Evolutionary conservation across 2,113 vertebrate genomes (phyloP).

Genomic region (Ctenodactylus gundi): DNA sequence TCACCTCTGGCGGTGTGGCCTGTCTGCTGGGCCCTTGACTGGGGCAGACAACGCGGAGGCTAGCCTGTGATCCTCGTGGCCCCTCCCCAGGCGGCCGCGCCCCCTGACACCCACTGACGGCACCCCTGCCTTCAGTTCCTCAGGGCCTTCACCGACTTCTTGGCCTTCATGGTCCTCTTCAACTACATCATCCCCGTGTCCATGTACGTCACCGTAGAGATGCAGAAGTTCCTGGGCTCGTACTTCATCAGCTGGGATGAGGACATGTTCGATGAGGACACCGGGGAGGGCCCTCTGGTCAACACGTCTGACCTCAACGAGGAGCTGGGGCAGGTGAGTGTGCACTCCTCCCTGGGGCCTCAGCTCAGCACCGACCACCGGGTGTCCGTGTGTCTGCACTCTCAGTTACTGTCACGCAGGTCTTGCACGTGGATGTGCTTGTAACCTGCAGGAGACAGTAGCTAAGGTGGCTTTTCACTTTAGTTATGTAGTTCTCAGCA

Average conservation of each 20-base stretch:
- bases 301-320: constrained; percentile 99
- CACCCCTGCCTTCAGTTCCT: constrained; percentile 85
- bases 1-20: neutral
- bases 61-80: no score
- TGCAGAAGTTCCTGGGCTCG: constrained; percentile 99
- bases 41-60: no score
- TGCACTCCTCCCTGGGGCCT: rapidly evolving
- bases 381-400: neutral
- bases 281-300: constrained; percentile 93
- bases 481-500: no score
- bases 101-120: neutral
- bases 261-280: constrained; percentile 95
- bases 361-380: neutral
- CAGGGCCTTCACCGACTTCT: constrained; percentile 95
- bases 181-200: constrained; percentile 99
- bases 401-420: rapidly evolving
- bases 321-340: constrained; percentile 95
- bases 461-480: no score
- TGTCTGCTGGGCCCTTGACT: neutral
- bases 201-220: constrained; percentile 99
- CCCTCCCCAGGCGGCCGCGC: no score
- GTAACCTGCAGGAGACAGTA: no score
- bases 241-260: constrained; percentile 99
- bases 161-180: constrained; percentile 99
- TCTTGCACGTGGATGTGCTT: no score